A percentile compares a stretch with the other conserved stretches of the same genome.
phyloP scores from a whole-genome alignment of 2,888 invertebrate species.

The Spisula solida region DNA sequence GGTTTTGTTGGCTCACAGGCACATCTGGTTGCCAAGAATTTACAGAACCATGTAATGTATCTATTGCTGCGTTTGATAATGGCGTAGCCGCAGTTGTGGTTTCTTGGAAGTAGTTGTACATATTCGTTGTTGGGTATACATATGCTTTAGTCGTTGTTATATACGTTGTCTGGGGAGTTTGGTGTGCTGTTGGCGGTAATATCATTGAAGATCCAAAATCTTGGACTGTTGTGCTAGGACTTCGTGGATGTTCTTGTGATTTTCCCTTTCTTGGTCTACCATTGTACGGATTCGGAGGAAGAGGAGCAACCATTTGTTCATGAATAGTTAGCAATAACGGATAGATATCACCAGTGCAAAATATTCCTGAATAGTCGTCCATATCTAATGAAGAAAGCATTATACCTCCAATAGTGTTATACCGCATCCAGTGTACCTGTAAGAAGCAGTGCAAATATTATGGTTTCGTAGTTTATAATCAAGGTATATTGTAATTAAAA shows the following conservation, averaged over 20 bases:
- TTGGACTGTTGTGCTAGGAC: neutral
- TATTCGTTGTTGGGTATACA: neutral
- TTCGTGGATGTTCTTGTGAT: neutral
- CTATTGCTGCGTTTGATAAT: neutral
- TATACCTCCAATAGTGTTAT: conserved; percentile 63
- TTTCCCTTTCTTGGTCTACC: neutral
- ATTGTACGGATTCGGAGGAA: conserved; percentile 43
- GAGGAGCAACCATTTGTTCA: conserved; percentile 48
- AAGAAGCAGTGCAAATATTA: conserved; percentile 26
- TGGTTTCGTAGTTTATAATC: too few species aligned
- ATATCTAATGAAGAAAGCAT: conserved; percentile 67
- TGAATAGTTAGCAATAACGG: conserved; percentile 65
- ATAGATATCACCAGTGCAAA: conserved; percentile 62
- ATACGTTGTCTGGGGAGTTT: neutral
- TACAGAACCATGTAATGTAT: neutral
- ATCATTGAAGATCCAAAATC: neutral
- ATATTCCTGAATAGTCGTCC: conserved; percentile 67
- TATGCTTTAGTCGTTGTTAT: neutral
- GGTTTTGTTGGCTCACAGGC: neutral
- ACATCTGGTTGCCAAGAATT: neutral
- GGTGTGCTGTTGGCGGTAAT: neutral
- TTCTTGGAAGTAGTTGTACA: neutral
- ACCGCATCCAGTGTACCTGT: conserved; percentile 67
- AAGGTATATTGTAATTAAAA: too few species aligned
- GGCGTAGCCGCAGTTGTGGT: neutral